Evolutionary conservation across 2,113 vertebrate genomes (phyloP), one percentile per base, ranked within the genome.

Genomic region (Oreotrochilus melanogaster): DNA sequence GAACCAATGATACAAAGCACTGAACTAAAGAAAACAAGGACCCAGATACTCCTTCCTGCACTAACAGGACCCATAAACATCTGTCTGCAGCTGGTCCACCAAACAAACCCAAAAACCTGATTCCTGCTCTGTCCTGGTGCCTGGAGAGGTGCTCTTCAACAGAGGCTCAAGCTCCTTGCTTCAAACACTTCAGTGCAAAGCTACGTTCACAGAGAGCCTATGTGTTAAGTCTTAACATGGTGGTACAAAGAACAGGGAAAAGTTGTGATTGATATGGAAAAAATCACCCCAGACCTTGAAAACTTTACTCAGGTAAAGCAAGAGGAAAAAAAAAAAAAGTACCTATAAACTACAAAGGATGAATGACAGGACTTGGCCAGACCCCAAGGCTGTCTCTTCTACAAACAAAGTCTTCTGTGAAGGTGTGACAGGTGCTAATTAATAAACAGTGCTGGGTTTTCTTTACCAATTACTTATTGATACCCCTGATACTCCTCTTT

Each of bases 391-490:
- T 92, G 81, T 61, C 51, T 83, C 30, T 71, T 69, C 70, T 76
- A 50, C 89, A 88, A 79, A 64, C 61, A 47, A 65, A 95, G 71
- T 31, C n/a, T 60, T 64, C 64, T 37, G 15, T 60, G 64, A 30
- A 78, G 58, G 57, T 94, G 39, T 60, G 88, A 90, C 51, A 88
- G 92, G 31, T 83, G 51, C 25, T 89, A 94, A 95, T 96, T 96
- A 94, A 95, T 90, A 89, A 95, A 78, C 66, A 62, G 37, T 16
- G 43, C 18, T 86, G 67, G 0, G 14, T 92, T 80, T 83, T 72
- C 90, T 92, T 67, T 76, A 80, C 78, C 78, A 71, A 80, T 96
- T 96, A 88, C 71, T 94, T 94, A 94, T 78, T 94, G 95, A 94
- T 96, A 86, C 17, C 43, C 86, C 69, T 0, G 30, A 93, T 94